Conservation (phyloP, 2,888 invertebrate genomes). For the Adelognathus sp. region DNA sequence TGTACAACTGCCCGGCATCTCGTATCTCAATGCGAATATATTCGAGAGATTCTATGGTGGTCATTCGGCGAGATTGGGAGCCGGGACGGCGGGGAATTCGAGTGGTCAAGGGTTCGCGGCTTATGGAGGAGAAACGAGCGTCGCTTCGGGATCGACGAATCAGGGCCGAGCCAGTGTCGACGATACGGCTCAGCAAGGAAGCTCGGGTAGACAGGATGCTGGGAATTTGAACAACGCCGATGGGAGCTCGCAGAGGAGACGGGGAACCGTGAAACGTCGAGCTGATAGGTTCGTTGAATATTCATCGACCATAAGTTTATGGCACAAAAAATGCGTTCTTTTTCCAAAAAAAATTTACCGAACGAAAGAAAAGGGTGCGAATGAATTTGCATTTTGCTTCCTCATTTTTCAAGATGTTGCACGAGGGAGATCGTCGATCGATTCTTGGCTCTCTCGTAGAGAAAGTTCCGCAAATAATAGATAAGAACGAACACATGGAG, state of each 20-base stretch:
- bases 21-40: constrained; percentile 59
- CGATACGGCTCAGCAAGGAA: background rate
- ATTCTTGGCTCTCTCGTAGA: too few species aligned
- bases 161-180: background rate
- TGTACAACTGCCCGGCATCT: constrained; percentile 64
- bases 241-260: background rate
- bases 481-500: too few species aligned
- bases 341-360: too few species aligned
- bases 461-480: too few species aligned
- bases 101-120: background rate
- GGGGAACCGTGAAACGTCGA: background rate
- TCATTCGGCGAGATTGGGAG: background rate
- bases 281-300: constrained; percentile 14
- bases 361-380: too few species aligned
- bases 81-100: background rate
- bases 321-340: too few species aligned
- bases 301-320: background rate
- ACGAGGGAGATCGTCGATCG: too few species aligned
- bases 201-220: background rate
- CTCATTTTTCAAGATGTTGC: too few species aligned
- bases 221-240: background rate
- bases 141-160: background rate
- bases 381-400: too few species aligned
- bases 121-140: background rate
- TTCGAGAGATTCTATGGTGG: background rate